Conservation (phyloP, 2,888 invertebrate species). For the Aleiodes alternator region DNA sequence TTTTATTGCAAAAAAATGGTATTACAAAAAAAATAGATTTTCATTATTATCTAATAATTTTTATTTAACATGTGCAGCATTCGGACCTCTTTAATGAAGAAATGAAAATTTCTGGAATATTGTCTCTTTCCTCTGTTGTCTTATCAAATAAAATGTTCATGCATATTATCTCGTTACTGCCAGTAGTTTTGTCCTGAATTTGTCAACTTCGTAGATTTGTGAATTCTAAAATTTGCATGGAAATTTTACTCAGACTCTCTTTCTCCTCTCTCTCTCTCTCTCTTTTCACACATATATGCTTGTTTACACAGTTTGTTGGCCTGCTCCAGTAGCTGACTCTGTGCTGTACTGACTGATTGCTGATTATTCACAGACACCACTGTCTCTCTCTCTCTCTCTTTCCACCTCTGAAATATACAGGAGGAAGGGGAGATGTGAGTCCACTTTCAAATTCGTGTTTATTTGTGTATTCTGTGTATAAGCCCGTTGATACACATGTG, state of each 20-base stretch:
- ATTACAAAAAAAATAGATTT: too few species aligned
- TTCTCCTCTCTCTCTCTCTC: not conserved
- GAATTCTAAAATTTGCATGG: conserved; percentile 23
- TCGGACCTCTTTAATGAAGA: too few species aligned
- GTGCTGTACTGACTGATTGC: conserved; percentile 69
- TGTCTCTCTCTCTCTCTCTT: conserved; percentile 30
- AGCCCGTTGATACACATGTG: conserved; percentile 15
- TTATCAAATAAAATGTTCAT: not conserved
- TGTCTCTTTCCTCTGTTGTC: not conserved
- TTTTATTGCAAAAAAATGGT: too few species aligned
- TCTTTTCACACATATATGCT: not conserved
- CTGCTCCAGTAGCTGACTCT: conserved; percentile 53
- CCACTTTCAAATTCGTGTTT: conserved; percentile 21
- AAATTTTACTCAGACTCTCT: not conserved
- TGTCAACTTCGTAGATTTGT: conserved; percentile 19
- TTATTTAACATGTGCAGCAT: too few species aligned
- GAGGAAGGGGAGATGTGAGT: conserved; percentile 31
- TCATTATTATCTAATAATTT: too few species aligned
- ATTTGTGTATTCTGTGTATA: not conserved
- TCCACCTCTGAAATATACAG: conserved; percentile 65
- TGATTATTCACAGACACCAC: conserved; percentile 72
- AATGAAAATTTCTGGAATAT: too few species aligned
- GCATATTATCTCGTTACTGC: not conserved
- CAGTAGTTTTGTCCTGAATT: conserved; percentile 3
- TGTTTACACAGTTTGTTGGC: conserved; percentile 34